Conservation (phyloP, 1,140 invertebrate species). For the Diorhabda carinulata region DNA sequence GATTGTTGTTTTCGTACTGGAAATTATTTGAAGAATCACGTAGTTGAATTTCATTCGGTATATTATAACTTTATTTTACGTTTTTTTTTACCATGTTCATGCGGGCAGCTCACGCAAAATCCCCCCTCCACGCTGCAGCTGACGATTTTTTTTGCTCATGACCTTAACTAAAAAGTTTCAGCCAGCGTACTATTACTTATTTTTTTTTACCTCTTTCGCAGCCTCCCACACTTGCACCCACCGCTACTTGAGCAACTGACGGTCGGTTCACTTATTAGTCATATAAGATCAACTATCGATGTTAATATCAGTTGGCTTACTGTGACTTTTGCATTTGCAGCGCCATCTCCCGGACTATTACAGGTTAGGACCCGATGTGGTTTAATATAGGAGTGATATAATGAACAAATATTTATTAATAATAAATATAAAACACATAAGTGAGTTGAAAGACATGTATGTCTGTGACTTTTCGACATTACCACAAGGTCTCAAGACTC, state of each 20-base stretch:
- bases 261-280: not conserved
- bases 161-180: no score
- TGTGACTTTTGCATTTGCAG: not conserved
- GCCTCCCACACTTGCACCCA: not conserved
- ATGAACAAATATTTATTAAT: no score
- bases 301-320: not conserved
- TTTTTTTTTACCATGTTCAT: not conserved
- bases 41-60: no score
- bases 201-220: slow-evolving; percentile 1
- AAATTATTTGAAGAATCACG: not conserved
- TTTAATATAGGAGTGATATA: no score
- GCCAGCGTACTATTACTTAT: not conserved
- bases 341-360: no score
- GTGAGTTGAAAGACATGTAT: no score
- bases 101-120: not conserved
- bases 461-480: no score
- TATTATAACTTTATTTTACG: not conserved
- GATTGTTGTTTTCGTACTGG: not conserved
- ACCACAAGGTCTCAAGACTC: no score
- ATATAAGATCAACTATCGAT: not conserved
- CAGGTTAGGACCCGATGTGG: no score
- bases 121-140: not conserved
- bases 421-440: no score
- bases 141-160: not conserved
- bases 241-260: not conserved